phyloP scores from a whole-genome alignment of 1,140 invertebrate species.

The Nasonia vitripennis region DNA sequence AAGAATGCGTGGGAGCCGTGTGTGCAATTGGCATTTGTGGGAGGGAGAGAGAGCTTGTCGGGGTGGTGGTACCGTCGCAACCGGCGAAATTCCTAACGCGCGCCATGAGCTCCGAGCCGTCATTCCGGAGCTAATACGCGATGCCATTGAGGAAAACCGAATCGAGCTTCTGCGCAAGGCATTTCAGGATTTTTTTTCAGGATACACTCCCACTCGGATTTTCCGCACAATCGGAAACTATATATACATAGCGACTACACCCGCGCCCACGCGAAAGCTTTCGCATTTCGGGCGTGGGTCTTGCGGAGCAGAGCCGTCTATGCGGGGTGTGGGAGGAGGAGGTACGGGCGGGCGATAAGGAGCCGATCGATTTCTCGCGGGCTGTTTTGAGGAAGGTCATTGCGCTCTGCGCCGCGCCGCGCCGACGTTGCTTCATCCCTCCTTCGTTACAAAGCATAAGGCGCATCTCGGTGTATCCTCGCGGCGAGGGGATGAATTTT shows the following conservation, averaged over 20 bases:
- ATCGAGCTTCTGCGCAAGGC: too few relatives aligned
- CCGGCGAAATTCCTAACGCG: not conserved
- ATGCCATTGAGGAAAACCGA: too few relatives aligned
- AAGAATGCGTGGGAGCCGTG: slow-evolving; percentile 34
- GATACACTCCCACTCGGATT: too few relatives aligned
- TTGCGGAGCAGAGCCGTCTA: not conserved
- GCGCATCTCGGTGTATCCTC: slow-evolving; percentile 28
- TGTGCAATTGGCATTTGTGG: not conserved
- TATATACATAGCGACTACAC: too few relatives aligned
- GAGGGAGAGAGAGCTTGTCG: slow-evolving; percentile 34
- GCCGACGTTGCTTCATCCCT: not conserved
- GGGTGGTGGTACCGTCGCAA: slow-evolving; percentile 21
- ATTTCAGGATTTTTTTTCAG: too few relatives aligned
- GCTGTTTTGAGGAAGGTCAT: slow-evolving; percentile 53
- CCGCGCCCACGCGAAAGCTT: not conserved
- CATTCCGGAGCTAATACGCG: too few relatives aligned
- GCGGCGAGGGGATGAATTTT: not conserved
- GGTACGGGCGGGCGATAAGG: slow-evolving; percentile 55
- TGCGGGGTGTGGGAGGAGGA: slow-evolving; percentile 28
- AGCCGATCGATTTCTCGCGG: slow-evolving; percentile 51
- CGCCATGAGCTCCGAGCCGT: too few relatives aligned
- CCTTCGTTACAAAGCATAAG: not conserved
- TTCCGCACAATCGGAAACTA: too few relatives aligned
- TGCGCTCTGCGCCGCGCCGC: slow-evolving; percentile 38
- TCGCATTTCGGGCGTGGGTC: slow-evolving; percentile 28